Evolutionary conservation across 2,113 vertebrate species (phyloP), one percentile per base, ranked within the genome.

Genomic region (Lophius piscatorius): DNA sequence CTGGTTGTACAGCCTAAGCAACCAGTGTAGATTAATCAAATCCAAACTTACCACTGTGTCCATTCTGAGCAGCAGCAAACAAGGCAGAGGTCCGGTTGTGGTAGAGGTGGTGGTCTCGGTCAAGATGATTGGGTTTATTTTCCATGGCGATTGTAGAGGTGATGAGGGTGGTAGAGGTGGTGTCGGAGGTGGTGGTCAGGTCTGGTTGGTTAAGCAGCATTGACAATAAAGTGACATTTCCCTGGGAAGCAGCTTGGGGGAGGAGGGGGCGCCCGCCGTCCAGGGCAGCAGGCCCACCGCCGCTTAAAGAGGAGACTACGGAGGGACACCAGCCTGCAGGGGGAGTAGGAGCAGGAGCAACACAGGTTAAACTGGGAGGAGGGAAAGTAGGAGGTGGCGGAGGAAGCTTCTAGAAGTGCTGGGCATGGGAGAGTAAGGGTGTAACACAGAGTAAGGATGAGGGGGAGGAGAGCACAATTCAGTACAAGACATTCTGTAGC

Each of bases 161-260:
- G 93, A 91, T 40, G 91, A 91, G 91, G 45, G 87, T 91, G 90
- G 90, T 28, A 9, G 33, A 28, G 21, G 55, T 47, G 29, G 36
- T 23, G 41, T 7, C 24, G 38, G 33, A 8, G 28, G 8, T 73
- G 46, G 73, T 70, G 74, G 70, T 81, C 51, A 91, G 93, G 94
- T 95, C 94, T 94, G 78, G 83, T 84, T 94, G 95, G 94, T 96
- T 95, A 96, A 99, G 97, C 97, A 98, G 96, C 97, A 96, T 96
- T 94, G 95, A 97, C 94, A 98, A 94, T 98, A 98, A 98, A 98
- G 96, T 98, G 96, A 96, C 96, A 93, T 98, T 97, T 97, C 95
- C 96, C 96, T 99, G 97, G 97, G 95, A 94, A 95, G 96, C 96
- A 98, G 95, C 96, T 95, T 97, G 96, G 92, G 97, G 94, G 93